Evolutionary conservation across 1,140 invertebrate species (phyloP).

Genomic region (Sesamia nonagrioides): DNA sequence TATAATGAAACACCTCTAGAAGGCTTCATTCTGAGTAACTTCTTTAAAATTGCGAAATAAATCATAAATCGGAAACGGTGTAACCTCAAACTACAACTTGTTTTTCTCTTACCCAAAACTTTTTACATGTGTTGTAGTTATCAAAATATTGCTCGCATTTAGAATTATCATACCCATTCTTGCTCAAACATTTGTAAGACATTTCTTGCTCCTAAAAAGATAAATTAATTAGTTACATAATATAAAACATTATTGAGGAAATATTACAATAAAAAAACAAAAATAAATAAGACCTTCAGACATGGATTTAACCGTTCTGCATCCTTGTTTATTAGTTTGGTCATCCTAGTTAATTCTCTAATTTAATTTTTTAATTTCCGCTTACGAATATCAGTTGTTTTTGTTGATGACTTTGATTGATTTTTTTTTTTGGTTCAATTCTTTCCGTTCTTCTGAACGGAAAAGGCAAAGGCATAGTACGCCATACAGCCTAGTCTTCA

Average conservation of each 20-base stretch:
- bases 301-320: constrained; percentile 78
- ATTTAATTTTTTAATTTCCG: not conserved
- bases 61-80: too few relatives aligned
- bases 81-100: constrained; percentile 1
- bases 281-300: constrained; percentile 65
- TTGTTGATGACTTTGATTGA: not conserved
- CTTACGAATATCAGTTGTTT: not conserved
- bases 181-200: constrained; percentile 89
- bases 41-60: too few relatives aligned
- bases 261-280: constrained; percentile 1
- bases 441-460: too few relatives aligned
- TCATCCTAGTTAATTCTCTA: constrained; percentile 57
- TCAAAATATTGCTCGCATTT: constrained; percentile 89
- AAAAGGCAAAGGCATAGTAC: too few relatives aligned
- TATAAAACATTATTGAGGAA: constrained; percentile 43
- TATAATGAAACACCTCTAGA: too few relatives aligned
- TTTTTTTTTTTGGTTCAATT: too few relatives aligned
- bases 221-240: constrained; percentile 60
- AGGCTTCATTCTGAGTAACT: too few relatives aligned
- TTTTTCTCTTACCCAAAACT: constrained; percentile 87
- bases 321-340: constrained; percentile 68
- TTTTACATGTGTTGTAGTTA: constrained; percentile 90
- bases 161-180: constrained; percentile 88
- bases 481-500: too few relatives aligned
- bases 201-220: constrained; percentile 88